phyloP scores from a whole-genome alignment of 1,140 invertebrate species.

The Maniola jurtina region DNA sequence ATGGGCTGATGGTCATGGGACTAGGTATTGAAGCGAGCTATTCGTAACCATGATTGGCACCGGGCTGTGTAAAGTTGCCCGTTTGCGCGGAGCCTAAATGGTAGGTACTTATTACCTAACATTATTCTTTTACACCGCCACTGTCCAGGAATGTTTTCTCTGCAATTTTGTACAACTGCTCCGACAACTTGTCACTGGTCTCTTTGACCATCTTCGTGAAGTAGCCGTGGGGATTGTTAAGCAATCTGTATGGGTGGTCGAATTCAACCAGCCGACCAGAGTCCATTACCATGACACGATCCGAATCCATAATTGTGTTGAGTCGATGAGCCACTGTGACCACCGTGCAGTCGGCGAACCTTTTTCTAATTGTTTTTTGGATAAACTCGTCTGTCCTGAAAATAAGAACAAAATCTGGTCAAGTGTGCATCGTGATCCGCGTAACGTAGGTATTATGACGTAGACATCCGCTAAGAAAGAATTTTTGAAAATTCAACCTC shows the following conservation, averaged over 20 bases:
- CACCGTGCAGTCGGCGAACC: constrained; percentile 84
- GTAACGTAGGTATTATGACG: too few species aligned
- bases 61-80: too few species aligned
- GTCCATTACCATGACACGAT: constrained; percentile 87
- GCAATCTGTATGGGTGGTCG: constrained; percentile 81
- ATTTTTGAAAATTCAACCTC: too few species aligned
- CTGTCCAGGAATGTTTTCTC: constrained; percentile 65
- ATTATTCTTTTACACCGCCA: constrained; percentile 60
- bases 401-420: constrained; percentile 16
- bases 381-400: constrained; percentile 82
- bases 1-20: too few species aligned
- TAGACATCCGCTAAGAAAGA: too few species aligned
- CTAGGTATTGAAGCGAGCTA: too few species aligned
- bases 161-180: constrained; percentile 67
- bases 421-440: too few species aligned
- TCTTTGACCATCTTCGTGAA: constrained; percentile 86
- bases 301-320: constrained; percentile 91
- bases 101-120: too few species aligned
- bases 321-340: constrained; percentile 91
- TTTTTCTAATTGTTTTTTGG: constrained; percentile 81
- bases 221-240: constrained; percentile 80
- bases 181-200: constrained; percentile 80
- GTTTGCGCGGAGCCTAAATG: too few species aligned
- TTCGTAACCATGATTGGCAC: too few species aligned
- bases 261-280: constrained; percentile 80